Percentiles rank a stretch among this genome's conserved stretches.
These are phyloP conservation scores for Polymixis flavicincta DNA, from an alignment of 2,888 invertebrate genomes.

Conservation along the genomic window DNA sequence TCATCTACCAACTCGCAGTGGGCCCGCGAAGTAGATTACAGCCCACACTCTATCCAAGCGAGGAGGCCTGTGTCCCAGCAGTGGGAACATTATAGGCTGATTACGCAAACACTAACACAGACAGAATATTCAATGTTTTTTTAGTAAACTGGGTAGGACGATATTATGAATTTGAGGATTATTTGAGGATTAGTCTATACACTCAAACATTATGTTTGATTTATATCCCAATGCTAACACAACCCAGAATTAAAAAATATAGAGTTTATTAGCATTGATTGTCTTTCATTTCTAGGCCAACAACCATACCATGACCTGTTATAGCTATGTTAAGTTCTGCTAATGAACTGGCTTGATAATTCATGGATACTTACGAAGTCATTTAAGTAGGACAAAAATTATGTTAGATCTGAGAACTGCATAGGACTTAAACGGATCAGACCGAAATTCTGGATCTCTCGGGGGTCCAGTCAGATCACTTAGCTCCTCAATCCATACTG, in stretches of 20 bases:
- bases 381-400: background rate
- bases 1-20: too few species aligned
- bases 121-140: conserved; percentile 12
- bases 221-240: background rate
- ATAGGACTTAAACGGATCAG: background rate
- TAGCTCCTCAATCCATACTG: background rate
- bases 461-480: background rate
- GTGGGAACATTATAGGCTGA: too few species aligned
- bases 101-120: background rate
- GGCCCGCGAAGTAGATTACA: too few species aligned
- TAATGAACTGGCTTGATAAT: conserved; percentile 28
- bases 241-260: conserved; percentile 9
- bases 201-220: conserved; percentile 6
- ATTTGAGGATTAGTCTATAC: conserved; percentile 10
- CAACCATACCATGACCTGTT: conserved; percentile 22
- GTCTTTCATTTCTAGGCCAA: conserved; percentile 29
- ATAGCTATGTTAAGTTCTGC: conserved; percentile 13
- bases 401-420: background rate
- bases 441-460: background rate
- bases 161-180: background rate
- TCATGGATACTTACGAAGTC: conserved; percentile 7
- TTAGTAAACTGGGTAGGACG: background rate
- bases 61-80: too few species aligned
- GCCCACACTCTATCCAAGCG: too few species aligned
- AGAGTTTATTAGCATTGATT: conserved; percentile 24